A percentile compares a stretch with the other conserved stretches of the same genome.
Evolutionary conservation across 2,797 vertebrate species (phyloP).

Genomic region (Monodelphis domestica): DNA sequence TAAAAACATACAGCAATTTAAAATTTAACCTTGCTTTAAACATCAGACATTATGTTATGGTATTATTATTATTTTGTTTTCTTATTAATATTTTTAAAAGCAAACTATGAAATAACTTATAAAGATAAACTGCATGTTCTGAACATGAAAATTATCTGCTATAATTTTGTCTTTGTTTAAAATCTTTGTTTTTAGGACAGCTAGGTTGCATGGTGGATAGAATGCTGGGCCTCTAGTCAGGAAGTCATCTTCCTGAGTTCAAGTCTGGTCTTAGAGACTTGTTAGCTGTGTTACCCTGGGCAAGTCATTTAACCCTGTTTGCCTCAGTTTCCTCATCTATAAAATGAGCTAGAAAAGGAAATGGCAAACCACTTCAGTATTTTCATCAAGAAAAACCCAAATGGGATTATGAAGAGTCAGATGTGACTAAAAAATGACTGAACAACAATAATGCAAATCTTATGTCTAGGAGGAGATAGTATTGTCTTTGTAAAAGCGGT

Average conservation of each 20-base stretch:
- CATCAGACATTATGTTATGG: constrained; percentile 48
- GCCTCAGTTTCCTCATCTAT: background rate
- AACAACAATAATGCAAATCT: background rate
- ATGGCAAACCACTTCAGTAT: no score
- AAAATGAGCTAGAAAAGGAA: background rate
- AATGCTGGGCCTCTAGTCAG: background rate
- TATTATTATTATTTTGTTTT: background rate
- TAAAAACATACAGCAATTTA: constrained; percentile 52
- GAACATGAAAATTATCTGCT: constrained; percentile 13
- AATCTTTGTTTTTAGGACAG: background rate
- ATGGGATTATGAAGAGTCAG: background rate
- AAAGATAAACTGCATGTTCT: constrained; percentile 45
- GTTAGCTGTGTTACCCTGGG: no score
- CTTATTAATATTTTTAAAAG: constrained; percentile 26
- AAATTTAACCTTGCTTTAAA: background rate
- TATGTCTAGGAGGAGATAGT: background rate
- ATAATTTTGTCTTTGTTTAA: background rate
- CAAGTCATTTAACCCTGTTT: no score
- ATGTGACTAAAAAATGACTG: background rate
- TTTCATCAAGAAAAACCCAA: no score
- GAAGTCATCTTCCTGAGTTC: background rate
- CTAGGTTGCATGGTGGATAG: background rate
- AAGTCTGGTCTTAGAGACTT: background rate
- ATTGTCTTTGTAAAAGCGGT: background rate
- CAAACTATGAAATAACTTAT: constrained; percentile 67